Conservation (phyloP, 2,797 vertebrate species). For the Phalloptychus januarius region DNA sequence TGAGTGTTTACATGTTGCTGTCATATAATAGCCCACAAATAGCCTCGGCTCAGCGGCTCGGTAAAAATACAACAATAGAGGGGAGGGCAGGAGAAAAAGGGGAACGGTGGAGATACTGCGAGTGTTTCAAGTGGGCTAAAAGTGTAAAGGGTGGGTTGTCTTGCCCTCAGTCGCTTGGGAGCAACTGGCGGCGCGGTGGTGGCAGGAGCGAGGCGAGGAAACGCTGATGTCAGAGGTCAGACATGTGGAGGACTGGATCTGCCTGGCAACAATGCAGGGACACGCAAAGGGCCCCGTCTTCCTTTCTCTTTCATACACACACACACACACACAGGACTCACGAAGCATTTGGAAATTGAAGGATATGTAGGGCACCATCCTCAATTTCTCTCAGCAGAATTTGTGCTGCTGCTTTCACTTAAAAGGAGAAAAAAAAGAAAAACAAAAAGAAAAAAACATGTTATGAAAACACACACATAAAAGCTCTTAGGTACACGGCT, state of each 20-base stretch:
- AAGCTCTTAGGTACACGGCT: slow-evolving; percentile 1
- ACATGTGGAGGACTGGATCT: slow-evolving; percentile 74
- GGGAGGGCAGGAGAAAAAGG: slow-evolving; percentile 39
- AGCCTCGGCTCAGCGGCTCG: slow-evolving; percentile 51
- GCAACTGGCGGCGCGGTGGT: slow-evolving; percentile 48
- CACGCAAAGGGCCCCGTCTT: slow-evolving; percentile 7
- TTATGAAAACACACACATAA: neutral
- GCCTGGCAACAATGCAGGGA: slow-evolving; percentile 76
- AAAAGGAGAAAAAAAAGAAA: neutral
- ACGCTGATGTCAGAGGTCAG: slow-evolving; percentile 81
- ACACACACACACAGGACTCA: slow-evolving; percentile 7
- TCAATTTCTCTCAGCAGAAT: slow-evolving; percentile 41
- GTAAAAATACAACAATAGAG: slow-evolving; percentile 70
- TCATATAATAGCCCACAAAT: slow-evolving; percentile 78
- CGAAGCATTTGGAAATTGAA: slow-evolving; percentile 53
- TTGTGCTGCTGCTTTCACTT: slow-evolving; percentile 48
- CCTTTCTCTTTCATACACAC: slow-evolving; percentile 20
- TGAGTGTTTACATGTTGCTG: slow-evolving; percentile 76
- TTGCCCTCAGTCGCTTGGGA: slow-evolving; percentile 64
- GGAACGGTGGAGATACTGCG: slow-evolving; percentile 53
- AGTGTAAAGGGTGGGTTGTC: slow-evolving; percentile 30
- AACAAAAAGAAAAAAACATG: neutral
- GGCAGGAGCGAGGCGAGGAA: slow-evolving; percentile 61
- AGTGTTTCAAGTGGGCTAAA: slow-evolving; percentile 41
- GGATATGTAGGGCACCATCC: slow-evolving; percentile 52